phyloP scores from a whole-genome alignment of 2,113 vertebrate species.

The Rutilus rutilus region DNA sequence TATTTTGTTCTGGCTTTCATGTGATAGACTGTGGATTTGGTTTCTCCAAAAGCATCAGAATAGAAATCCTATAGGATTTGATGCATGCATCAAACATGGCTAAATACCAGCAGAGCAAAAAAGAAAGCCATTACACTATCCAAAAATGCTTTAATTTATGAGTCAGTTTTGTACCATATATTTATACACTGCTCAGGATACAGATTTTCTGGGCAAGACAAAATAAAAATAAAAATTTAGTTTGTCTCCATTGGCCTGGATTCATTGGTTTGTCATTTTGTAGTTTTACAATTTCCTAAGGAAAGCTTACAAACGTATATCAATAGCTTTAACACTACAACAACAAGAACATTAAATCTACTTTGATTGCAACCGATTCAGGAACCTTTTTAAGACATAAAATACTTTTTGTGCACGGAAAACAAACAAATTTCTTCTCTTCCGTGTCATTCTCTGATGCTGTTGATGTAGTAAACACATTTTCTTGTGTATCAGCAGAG shows the following conservation, averaged over 20 bases:
- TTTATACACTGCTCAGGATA: neutral
- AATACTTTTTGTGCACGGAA: neutral
- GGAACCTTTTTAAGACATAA: neutral
- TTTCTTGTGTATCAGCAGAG: neutral
- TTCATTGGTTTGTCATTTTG: conserved; percentile 12
- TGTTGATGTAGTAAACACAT: neutral
- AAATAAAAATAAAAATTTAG: neutral
- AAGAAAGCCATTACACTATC: neutral
- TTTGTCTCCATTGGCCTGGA: neutral
- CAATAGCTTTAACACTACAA: neutral
- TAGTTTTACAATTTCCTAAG: neutral
- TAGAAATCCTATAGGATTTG: conserved; percentile 9
- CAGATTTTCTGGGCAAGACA: neutral
- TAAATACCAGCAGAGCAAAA: conserved; percentile 5
- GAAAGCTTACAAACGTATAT: neutral
- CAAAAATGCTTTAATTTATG: conserved; percentile 16
- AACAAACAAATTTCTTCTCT: too few relatives aligned
- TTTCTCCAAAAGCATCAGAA: conserved; percentile 14
- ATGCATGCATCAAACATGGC: conserved; percentile 7
- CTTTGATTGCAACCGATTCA: neutral
- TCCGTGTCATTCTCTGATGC: too few relatives aligned
- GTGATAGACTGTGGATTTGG: conserved; percentile 33
- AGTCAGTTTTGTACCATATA: conserved; percentile 22
- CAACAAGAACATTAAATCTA: neutral
- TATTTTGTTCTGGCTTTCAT: conserved; percentile 29